phyloP scores from a whole-genome alignment of 2,888 invertebrate species.

The Lasioglossum marginatum region DNA sequence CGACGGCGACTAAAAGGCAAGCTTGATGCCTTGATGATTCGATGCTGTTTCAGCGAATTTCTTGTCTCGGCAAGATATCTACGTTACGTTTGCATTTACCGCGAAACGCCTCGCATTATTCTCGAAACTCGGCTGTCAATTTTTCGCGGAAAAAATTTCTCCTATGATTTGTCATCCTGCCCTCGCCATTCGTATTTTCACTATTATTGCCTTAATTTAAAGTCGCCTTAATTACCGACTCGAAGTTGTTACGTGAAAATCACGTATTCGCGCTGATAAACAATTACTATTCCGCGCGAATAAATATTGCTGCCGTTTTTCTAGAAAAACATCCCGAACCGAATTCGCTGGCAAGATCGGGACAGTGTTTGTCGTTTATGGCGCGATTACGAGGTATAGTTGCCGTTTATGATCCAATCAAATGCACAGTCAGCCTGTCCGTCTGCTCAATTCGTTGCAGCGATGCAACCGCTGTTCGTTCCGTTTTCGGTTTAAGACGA shows the following conservation, averaged over 20 bases:
- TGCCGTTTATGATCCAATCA: conserved; percentile 10
- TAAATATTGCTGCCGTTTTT: neutral
- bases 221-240: neutral
- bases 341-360: neutral
- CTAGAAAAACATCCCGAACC: neutral
- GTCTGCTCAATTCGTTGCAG: neutral
- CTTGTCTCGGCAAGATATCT: neutral
- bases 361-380: neutral
- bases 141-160: neutral
- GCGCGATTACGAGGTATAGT: neutral
- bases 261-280: neutral
- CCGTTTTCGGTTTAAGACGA: neutral
- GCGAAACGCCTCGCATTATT: neutral
- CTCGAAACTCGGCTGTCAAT: neutral
- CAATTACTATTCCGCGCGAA: neutral
- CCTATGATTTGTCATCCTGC: neutral
- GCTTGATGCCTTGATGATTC: no score
- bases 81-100: no score
- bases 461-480: neutral
- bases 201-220: no score
- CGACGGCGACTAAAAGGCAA: no score
- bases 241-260: neutral
- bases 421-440: conserved; percentile 9
- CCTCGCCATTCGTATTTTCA: neutral
- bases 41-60: neutral